These are phyloP conservation scores for Panopea generosa DNA, from an alignment of 2,888 invertebrate genomes.

Conservation along the genomic window DNA sequence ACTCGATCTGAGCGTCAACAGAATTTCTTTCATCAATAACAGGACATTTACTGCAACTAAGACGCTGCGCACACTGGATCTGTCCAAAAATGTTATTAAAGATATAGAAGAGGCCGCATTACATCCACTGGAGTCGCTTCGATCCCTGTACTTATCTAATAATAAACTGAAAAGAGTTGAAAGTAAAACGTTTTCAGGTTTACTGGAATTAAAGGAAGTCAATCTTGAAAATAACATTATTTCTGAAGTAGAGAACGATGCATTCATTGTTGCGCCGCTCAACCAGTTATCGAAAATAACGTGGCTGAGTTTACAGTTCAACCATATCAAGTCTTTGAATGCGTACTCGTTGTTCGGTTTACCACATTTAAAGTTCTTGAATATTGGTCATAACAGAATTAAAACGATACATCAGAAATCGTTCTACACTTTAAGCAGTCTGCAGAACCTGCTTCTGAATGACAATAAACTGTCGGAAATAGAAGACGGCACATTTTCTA, in stretches of 20 bases:
- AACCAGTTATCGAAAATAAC: constrained; percentile 71
- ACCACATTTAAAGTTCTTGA: constrained; percentile 72
- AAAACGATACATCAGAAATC: constrained; percentile 66
- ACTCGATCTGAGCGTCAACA: constrained; percentile 69
- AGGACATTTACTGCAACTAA: constrained; percentile 59
- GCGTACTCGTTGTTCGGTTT: constrained; percentile 67
- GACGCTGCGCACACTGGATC: constrained; percentile 54
- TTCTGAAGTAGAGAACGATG: constrained; percentile 66
- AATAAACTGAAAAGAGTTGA: constrained; percentile 68
- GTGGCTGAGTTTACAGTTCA: constrained; percentile 72
- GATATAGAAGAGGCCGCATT: constrained; percentile 64
- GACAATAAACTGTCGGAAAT: constrained; percentile 65
- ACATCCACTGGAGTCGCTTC: constrained; percentile 47
- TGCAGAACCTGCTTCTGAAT: constrained; percentile 67
- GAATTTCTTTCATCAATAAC: constrained; percentile 60
- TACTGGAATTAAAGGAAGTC: constrained; percentile 68
- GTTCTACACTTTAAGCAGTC: constrained; percentile 64
- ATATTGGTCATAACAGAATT: constrained; percentile 72
- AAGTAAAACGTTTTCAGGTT: constrained; percentile 67
- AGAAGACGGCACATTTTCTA: constrained; percentile 67
- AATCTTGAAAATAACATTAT: constrained; percentile 73
- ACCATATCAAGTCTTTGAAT: constrained; percentile 61
- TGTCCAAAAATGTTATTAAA: constrained; percentile 67
- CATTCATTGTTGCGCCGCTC: constrained; percentile 68
- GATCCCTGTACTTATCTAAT: constrained; percentile 68